Evolutionary conservation across 2,113 vertebrate genomes (phyloP), one percentile per base, ranked within the genome.

Genomic region (Callipepla squamata): DNA sequence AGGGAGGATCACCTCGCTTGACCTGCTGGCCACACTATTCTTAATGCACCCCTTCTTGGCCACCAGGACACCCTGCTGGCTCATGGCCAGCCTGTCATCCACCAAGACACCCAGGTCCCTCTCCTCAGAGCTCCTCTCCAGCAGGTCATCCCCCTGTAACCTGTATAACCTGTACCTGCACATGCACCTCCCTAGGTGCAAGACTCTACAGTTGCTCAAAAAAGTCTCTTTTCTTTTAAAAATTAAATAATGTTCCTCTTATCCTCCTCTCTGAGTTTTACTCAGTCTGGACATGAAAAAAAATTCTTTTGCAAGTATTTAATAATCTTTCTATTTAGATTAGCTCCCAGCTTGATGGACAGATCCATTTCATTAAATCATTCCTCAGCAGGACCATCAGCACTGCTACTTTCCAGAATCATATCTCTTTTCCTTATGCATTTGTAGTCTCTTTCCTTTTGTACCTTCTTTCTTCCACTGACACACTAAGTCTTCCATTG

Each of bases 261-360:
- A 85, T 38, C 25, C 20, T 66, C 36, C 26, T 87, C 30, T 85
- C 63, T 82, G 62, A 11, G 42, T 77, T 94, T 94, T 75, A 69
- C 45, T 77, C 62, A 63, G 28, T 9, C 53, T 94, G 70, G 50
- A 91, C 86, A 70, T 42, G 36, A 79, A 92, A 94, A 94, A 59
- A 82, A 50, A 82, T 96, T 96, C 44, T 92, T 89, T 61, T 51
- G 55, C 67, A 89, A 86, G 61, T 81, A 87, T 89, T 94, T 92
- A 89, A 75, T 90, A 94, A 87, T 81, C 69, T 78, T 95, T 89
- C 70, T 85, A 47, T 34, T 87, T 85, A 80, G 47, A 87, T 82
- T 91, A 92, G 42, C 68, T 91, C 92, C 92, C 75, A 94, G 77
- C 63, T 30, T 89, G 79, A 91, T 53, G 22, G 87, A 84, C 78